These are phyloP conservation scores for Oophaga sylvatica DNA, from an alignment of 2,797 vertebrate genomes.

Conservation along the genomic window DNA sequence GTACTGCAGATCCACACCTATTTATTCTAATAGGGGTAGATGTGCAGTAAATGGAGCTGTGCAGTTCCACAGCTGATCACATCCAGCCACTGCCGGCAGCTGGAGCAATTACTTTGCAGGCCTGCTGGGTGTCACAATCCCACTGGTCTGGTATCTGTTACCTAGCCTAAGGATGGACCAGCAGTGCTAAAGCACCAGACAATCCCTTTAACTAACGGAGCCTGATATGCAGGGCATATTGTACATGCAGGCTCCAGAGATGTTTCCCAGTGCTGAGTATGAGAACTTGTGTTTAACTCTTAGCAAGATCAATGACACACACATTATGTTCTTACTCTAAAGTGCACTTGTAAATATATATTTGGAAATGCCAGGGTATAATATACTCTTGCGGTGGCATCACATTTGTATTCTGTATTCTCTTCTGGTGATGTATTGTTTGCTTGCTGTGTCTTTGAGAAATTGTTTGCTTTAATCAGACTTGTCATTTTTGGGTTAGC, in stretches of 20 bases:
- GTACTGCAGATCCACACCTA: too few species aligned
- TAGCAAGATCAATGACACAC: neutral
- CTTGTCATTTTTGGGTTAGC: conserved; percentile 4
- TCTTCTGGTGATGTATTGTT: conserved; percentile 29
- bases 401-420: conserved; percentile 13
- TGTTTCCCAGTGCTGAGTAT: neutral
- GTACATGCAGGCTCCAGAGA: neutral
- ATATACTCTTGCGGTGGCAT: neutral
- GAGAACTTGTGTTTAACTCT: neutral
- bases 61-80: too few species aligned
- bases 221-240: neutral
- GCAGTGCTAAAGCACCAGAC: too few species aligned
- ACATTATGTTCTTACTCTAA: neutral
- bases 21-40: too few species aligned
- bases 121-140: too few species aligned
- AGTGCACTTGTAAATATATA: neutral
- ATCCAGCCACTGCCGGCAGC: too few species aligned
- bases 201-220: too few species aligned
- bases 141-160: too few species aligned
- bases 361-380: conserved; percentile 18
- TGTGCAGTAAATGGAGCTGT: too few species aligned
- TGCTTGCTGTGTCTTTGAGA: conserved; percentile 24
- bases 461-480: conserved; percentile 36
- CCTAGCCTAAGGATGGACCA: too few species aligned
- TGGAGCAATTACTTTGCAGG: too few species aligned